Evolutionary conservation across 2,113 vertebrate species (phyloP).

Genomic region (human (Homo sapiens)): DNA sequence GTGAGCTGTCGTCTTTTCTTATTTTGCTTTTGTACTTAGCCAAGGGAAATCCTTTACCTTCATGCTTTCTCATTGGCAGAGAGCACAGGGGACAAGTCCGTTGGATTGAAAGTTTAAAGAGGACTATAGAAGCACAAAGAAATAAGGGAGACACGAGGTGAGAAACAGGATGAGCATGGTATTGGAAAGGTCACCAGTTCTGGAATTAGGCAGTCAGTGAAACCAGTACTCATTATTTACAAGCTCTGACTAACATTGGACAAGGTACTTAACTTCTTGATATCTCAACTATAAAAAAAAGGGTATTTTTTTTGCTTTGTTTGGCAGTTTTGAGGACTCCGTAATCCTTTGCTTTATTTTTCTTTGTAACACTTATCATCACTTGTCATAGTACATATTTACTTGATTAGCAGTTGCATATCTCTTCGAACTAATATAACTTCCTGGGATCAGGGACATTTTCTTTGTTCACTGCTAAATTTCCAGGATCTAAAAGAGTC

Average conservation of each 20-base stretch:
- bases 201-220: not conserved
- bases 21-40: not conserved
- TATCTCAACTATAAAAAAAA: not conserved
- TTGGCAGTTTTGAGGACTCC: not conserved
- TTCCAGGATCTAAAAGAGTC: not conserved
- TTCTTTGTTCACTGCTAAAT: not conserved
- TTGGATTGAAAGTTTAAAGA: not conserved
- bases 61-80: not conserved
- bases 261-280: not conserved
- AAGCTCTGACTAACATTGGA: not conserved
- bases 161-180: not conserved
- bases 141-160: not conserved
- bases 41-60: not conserved
- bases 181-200: not conserved
- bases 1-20: not conserved
- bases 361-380: not conserved
- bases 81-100: not conserved
- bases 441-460: not conserved
- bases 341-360: not conserved
- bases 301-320: not conserved
- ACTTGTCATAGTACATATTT: not conserved
- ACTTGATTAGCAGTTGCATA: not conserved
- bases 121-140: not conserved
- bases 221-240: not conserved
- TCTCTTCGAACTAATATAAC: not conserved